Base-by-base conservation (phyloP, 2,888 invertebrate genomes). In the Orthosia incerta region DNA sequence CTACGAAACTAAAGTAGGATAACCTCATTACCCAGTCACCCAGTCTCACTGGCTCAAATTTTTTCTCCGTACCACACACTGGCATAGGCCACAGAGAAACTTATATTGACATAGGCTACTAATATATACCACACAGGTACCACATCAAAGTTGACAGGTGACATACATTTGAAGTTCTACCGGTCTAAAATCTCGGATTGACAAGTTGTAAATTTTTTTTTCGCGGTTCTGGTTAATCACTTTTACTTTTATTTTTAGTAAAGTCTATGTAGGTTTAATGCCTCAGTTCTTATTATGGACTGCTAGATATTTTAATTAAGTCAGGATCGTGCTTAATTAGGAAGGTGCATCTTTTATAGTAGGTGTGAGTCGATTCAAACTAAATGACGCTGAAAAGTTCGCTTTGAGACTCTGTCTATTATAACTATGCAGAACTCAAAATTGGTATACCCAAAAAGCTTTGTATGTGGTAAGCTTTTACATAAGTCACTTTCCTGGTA, bases 141-240 rank as follows among this genome's bases (percentile, higher is more conserved):
- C 61, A 23, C 11, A 46, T 50, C 39, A 59, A 64, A 53, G 15
- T 20, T 18, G 61, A 73, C 73, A 62, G 51, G 39, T 74, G 46
- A 31, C 51, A 74, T 13, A 74, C 64, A 64, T 73, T 57, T 13
- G 13, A 0, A 53, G n/a, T 16, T n/a, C n/a, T 51, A 73, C 39
- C 46, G 51, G 46, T 53, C 7, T n/a, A 9, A 60, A 51, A 51
- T 39, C 20, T 50, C 46, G 11, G 39, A n/a, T n/a, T n/a, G n/a
- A 46, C 57, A 59, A 51, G 23, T 39, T 61, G 7, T 15, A 1
- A 51, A 7, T 13, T 46, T 53, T 60, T 59, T 69, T 45, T 46
- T 48, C 9, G 12, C 3, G 7, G 45, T 15, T 15, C 12, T 26
- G 3, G 2, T 13, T 39, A 13, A 2, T 50, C 7, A 45, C 60